A percentile compares a stretch with the other conserved stretches of the same genome.
These are phyloP conservation scores for Elephantulus edwardii DNA, from an alignment of 2,113 vertebrate genomes.

Conservation along the genomic window DNA sequence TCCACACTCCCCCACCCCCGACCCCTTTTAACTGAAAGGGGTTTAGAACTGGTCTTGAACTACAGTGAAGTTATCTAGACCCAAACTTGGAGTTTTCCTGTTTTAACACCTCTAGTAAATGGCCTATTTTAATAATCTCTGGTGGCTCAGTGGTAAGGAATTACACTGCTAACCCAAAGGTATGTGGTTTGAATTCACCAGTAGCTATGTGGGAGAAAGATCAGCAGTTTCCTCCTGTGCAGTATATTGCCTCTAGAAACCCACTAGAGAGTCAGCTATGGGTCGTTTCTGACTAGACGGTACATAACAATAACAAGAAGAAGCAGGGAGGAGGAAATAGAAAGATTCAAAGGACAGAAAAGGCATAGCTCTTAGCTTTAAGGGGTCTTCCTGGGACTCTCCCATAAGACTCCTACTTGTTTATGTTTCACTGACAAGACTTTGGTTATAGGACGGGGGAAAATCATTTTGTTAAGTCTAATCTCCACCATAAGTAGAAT, in stretches of 20 bases:
- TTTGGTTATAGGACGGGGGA: neutral
- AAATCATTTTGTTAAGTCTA: neutral
- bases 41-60: neutral
- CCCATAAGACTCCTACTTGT: neutral
- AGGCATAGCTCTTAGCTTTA: neutral
- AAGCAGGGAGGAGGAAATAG: neutral
- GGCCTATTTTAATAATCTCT: neutral
- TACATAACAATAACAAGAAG: too few species aligned
- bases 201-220: too few species aligned
- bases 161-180: too few species aligned
- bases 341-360: neutral
- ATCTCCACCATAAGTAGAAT: neutral
- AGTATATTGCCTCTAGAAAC: too few species aligned
- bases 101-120: neutral
- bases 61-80: neutral
- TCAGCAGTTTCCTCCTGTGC: too few species aligned
- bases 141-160: too few species aligned
- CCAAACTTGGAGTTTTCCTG: neutral
- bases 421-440: neutral
- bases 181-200: too few species aligned
- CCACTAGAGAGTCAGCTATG: too few species aligned
- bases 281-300: too few species aligned
- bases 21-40: neutral
- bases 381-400: neutral
- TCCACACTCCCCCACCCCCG: too few species aligned